Base-by-base conservation (phyloP, 2,888 invertebrate species). In the Agrochola lota region DNA sequence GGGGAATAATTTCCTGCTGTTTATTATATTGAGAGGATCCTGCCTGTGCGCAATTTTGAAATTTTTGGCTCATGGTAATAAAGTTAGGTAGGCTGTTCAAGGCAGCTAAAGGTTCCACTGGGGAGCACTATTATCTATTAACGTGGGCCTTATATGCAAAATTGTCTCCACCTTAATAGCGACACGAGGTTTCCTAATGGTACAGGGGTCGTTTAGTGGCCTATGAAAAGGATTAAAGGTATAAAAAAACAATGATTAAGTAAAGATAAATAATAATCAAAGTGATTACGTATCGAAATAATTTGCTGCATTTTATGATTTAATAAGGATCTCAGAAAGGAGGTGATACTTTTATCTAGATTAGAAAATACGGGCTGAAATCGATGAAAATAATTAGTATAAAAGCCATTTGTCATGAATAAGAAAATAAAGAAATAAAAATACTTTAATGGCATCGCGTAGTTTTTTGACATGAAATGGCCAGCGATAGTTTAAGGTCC, bases 1-100 rank as follows among this genome's bases (percentile, higher is more conserved):
- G 46, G 77, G 75, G 78, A 73, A 81, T 88, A 85, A 85, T 80
- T 70, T 77, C 55, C 52, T 40, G 52, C 40, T 68, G 64, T 74
- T 82, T 74, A 74, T 82, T 82, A 74, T 83, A 72, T 77, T 69
- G 69, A 69, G 73, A 60, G 64, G 35, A 79, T 70, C 30, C 59
- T 55, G 46, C 26, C 12, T 52, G 30, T 52, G 43, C 30, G 26
- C 43, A 23, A 67, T 83, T 80, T 77, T 68, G 23, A 15, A 63
- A 52, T 23, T 71, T 71, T 71, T 71, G 79, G 67, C 40, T 67
- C n/a, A 17, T 8, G 43, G 57, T 17, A n/a, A 43, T 77, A 26
- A 63, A 63, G 30, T 30, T 23, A 57, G 57, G 35, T 30, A n/a
- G 46, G 26, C 43, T 49, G n/a, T n/a, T 46, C 8, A 8, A 46